Base-by-base conservation (phyloP, 2,113 vertebrate species). In the Tauraco erythrolophus region DNA sequence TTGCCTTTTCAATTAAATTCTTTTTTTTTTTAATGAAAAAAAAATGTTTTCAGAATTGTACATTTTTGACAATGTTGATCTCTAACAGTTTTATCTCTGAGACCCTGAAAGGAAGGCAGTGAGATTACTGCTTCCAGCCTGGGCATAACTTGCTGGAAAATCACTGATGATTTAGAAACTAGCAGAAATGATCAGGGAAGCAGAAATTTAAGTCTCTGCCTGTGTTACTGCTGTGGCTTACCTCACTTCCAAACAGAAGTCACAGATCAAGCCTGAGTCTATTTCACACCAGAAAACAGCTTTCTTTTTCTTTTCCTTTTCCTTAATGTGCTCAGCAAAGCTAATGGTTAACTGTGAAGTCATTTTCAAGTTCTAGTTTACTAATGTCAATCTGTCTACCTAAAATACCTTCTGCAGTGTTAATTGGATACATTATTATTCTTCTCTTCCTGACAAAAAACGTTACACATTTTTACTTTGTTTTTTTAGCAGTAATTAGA, bases 401-500 rank as follows among this genome's bases (percentile, higher is more conserved):
- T 94, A 81, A 92, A 96, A 91, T 68, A 62, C 18, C 31, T 77
- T 88, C 51, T 56, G 31, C 30, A 31, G 51, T 10, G 35, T 94
- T 97, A 92, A 95, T 90, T 94, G 39, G 92, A 62, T 72, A 61
- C 53, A 56, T 62, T 82, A 58, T 88, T 90, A 28, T 81, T 89
- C 13, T 66, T 81, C 18, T 81, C 12, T 91, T 87, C 69, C 65
- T 91, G 68, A 14, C 72, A 89, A 88, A 85, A 95, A n/a, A 13
- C 24, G 30, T 71, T 68, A 54, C 27, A 53, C 7, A 15, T 61
- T 74, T 53, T 93, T 80, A 11, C 27, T 84, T 35, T 75, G 27
- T 60, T 28, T 76, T 83, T 91, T 92, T 80, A 74, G 14, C 23
- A 92, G 60, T 57, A 92, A 77, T 92, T 74, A 68, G 14, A 86